phyloP scores from a whole-genome alignment of 2,797 vertebrate species.

The Propithecus perrieri region DNA sequence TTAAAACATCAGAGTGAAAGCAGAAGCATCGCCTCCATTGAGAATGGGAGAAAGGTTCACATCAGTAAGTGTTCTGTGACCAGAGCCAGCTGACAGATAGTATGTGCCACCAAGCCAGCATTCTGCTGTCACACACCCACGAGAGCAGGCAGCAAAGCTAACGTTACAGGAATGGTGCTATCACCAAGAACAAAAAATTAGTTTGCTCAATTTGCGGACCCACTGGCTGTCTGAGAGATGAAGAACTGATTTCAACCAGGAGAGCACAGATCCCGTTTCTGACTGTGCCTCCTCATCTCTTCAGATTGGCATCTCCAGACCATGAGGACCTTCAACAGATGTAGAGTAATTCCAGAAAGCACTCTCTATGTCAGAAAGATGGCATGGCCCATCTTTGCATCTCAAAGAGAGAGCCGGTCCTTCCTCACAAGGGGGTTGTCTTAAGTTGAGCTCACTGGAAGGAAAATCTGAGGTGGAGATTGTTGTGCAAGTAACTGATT shows the following conservation, averaged over 20 bases:
- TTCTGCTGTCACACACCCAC: not conserved
- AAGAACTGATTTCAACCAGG: not conserved
- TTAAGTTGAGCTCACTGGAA: not conserved
- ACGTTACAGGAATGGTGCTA: not conserved
- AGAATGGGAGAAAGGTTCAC: not conserved
- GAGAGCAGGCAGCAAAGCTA: not conserved
- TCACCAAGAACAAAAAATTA: not conserved
- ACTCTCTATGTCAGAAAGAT: not conserved
- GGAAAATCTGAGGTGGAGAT: not conserved
- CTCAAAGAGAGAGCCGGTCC: not conserved
- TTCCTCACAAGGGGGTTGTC: not conserved
- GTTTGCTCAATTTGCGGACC: not conserved
- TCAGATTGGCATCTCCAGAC: not conserved
- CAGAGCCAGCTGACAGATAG: fast-evolving
- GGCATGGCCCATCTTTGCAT: no score
- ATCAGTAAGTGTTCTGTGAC: not conserved
- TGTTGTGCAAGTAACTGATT: not conserved
- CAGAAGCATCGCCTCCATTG: not conserved
- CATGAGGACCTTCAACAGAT: not conserved
- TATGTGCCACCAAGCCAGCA: not conserved
- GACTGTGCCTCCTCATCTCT: not conserved
- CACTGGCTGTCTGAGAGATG: not conserved
- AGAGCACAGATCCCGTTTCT: not conserved
- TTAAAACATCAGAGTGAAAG: not conserved
- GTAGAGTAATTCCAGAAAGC: not conserved